Evolutionary conservation across 1,140 invertebrate genomes (phyloP).

Genomic region (Leptestheria dahalacensis): DNA sequence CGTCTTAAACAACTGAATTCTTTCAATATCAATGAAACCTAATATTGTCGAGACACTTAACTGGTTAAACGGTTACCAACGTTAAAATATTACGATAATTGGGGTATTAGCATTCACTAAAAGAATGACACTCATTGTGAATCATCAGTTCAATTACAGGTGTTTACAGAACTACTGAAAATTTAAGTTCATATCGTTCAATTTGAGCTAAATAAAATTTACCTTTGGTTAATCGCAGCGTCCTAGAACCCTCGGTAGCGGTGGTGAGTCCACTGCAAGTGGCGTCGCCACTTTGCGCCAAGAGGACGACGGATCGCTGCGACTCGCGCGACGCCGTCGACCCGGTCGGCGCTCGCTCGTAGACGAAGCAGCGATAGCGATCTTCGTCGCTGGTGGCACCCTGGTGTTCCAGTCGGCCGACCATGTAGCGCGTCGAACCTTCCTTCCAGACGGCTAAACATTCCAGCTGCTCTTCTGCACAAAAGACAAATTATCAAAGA

Average conservation of each 20-base stretch:
- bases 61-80: too few relatives aligned
- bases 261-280: constrained; percentile 73
- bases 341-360: constrained; percentile 40
- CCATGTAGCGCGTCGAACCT: constrained; percentile 67
- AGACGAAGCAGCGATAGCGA: constrained; percentile 80
- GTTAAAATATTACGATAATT: too few relatives aligned
- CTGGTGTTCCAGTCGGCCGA: constrained; percentile 57
- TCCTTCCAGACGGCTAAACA: constrained; percentile 80
- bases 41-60: too few relatives aligned
- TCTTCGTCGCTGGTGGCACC: constrained; percentile 79
- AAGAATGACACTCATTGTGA: too few relatives aligned
- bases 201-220: constrained; percentile 18
- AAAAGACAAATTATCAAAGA: too few relatives aligned
- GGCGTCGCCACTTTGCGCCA: constrained; percentile 73
- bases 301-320: constrained; percentile 43
- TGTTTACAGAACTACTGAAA: too few relatives aligned
- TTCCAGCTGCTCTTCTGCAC: constrained; percentile 66
- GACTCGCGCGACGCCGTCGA: constrained; percentile 22
- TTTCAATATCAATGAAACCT: too few relatives aligned
- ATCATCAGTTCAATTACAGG: too few relatives aligned
- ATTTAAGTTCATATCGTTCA: neutral
- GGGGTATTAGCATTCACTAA: too few relatives aligned
- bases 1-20: too few relatives aligned
- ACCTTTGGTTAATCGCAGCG: constrained; percentile 56
- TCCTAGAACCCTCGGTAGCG: constrained; percentile 55